These are phyloP conservation scores for Dilophus febrilis DNA, from an alignment of 2,888 invertebrate genomes.

Conservation along the genomic window DNA sequence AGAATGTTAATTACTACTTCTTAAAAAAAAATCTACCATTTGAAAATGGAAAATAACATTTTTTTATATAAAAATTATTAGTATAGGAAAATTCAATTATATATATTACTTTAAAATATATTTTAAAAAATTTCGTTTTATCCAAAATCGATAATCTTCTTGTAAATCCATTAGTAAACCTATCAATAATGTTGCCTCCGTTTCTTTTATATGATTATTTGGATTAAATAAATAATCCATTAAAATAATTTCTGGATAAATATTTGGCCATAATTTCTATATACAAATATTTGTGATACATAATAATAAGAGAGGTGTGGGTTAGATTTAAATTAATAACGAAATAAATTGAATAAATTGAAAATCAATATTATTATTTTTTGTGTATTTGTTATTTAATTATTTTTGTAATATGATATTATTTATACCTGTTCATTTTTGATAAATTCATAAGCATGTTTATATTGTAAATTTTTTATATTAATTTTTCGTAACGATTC, in stretches of 20 bases:
- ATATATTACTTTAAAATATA: conserved; percentile 24
- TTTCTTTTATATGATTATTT: conserved; percentile 16
- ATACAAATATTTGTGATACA: neutral
- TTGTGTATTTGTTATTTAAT: too few relatives aligned
- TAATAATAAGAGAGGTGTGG: too few relatives aligned
- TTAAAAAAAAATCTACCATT: too few relatives aligned
- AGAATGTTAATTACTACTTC: too few relatives aligned
- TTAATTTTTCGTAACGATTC: conserved; percentile 23
- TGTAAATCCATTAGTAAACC: conserved; percentile 28
- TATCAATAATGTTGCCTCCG: conserved; percentile 23
- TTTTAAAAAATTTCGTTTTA: conserved; percentile 19
- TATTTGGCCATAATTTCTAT: conserved; percentile 26
- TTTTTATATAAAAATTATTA: neutral
- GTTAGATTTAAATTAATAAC: neutral
- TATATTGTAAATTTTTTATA: conserved; percentile 17
- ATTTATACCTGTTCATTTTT: conserved; percentile 24
- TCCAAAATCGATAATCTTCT: conserved; percentile 28
- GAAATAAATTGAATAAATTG: neutral
- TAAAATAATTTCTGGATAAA: conserved; percentile 27
- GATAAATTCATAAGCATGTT: conserved; percentile 24
- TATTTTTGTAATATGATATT: too few relatives aligned
- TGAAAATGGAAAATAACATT: too few relatives aligned
- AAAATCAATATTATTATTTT: neutral
- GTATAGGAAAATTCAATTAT: neutral
- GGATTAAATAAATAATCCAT: conserved; percentile 28